Percentiles rank a stretch among this genome's conserved stretches.
phyloP scores from a whole-genome alignment of 2,113 vertebrate genomes.

The Danionella cerebrum region DNA sequence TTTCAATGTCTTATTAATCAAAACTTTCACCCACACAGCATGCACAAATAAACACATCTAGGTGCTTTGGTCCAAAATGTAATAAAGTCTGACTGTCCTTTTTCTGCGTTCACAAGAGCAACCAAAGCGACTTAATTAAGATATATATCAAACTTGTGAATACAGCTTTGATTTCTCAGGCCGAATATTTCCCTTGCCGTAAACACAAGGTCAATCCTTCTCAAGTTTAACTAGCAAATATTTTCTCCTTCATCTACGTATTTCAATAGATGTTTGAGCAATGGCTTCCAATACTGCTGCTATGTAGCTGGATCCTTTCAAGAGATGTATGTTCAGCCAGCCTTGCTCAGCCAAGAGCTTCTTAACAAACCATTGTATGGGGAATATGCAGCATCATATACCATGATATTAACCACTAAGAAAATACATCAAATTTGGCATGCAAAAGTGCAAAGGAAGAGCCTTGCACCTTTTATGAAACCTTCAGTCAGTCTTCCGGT shows the following conservation, averaged over 20 bases:
- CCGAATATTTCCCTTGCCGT: conserved; percentile 6
- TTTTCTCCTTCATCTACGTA: conserved; percentile 32
- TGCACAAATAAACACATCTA: background rate
- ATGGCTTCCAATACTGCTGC: conserved; percentile 15
- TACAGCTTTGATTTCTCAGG: conserved; percentile 17
- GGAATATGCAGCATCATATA: conserved; percentile 11
- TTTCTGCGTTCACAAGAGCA: conserved; percentile 21
- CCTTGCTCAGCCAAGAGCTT: background rate
- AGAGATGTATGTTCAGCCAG: conserved; percentile 2
- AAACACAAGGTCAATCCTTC: conserved; percentile 15
- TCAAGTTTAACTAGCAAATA: conserved; percentile 33
- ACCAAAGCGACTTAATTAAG: conserved; percentile 29
- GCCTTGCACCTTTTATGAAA: conserved; percentile 9
- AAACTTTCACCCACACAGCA: background rate
- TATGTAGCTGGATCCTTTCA: conserved; percentile 14
- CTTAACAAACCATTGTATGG: conserved; percentile 23
- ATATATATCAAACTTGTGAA: conserved; percentile 28
- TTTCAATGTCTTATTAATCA: background rate
- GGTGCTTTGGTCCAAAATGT: conserved; percentile 3
- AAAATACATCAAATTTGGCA: background rate
- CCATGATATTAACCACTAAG: conserved; percentile 4
- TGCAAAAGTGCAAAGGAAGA: background rate
- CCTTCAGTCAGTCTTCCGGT: background rate
- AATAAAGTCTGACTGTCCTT: conserved; percentile 5
- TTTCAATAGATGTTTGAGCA: conserved; percentile 38